Evolutionary conservation across 35 echinoderm and acorn worm species (phyloP).

Genomic region (Amphiura filiformis): DNA sequence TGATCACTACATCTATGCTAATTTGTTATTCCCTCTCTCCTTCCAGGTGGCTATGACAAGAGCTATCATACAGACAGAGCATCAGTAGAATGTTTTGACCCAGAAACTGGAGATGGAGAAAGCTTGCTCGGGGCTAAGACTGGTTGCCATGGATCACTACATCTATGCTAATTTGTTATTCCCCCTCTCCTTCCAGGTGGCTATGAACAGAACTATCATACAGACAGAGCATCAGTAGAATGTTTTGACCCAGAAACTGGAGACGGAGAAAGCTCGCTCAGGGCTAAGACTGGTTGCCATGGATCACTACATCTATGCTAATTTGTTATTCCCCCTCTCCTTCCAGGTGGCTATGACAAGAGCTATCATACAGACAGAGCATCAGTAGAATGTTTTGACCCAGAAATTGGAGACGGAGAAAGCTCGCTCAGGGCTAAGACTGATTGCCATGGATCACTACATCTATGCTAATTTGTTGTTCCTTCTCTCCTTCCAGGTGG

Average conservation of each 20-base stretch:
- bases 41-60: constrained; percentile 94
- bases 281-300: constrained; percentile 93
- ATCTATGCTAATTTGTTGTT: constrained; percentile 62
- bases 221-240: constrained; percentile 87
- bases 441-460: constrained; percentile 98
- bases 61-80: constrained; percentile 88
- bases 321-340: constrained; percentile 7
- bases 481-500: too few relatives aligned
- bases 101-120: constrained; percentile 98
- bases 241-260: constrained; percentile 97
- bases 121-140: constrained; percentile 79
- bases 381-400: constrained; percentile 94
- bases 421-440: constrained; percentile 81
- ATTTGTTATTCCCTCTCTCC: not conserved
- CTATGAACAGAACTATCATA: constrained; percentile 90
- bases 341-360: constrained; percentile 94
- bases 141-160: constrained; percentile 98
- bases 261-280: constrained; percentile 96
- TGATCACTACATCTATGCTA: constrained; percentile 97
- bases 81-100: constrained; percentile 94
- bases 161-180: constrained; percentile 80
- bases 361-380: constrained; percentile 88
- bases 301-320: constrained; percentile 99
- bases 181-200: constrained; percentile 54
- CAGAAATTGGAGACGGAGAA: constrained; percentile 98